Evolutionary conservation across 2,888 invertebrate species (phyloP), one percentile per base, ranked within the genome.

Genomic region (Flexamia atlantica): DNA sequence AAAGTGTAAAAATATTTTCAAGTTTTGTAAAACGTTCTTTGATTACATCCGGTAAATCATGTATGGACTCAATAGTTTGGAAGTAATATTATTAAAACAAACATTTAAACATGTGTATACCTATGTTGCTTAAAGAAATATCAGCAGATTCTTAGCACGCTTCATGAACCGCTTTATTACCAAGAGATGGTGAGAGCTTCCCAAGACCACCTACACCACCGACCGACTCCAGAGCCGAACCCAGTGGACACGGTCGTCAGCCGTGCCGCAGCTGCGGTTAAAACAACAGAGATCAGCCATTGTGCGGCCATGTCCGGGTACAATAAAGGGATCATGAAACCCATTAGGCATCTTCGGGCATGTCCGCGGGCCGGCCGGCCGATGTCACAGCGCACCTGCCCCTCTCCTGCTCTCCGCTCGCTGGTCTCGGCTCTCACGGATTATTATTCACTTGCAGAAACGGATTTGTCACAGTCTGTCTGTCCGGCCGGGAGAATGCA

Each of bases 361-460:
- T 76, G 76, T 50, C 76, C 17, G 17, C 7, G 4, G 28, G 2
- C 42, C 72, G 76, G 28, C 25, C 50, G 23, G 7, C 4, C 76
- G 76, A 76, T 76, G 76, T 76, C 46, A 46, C 76, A 76, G 17
- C n/a, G 9, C 76, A 76, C 76, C 76, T 46, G 46, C 42, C 30
- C 72, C 30, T n/a, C 70, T 7, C 70, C 14, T 36, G 5, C 70
- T 32, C 70, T 60, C n/a, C 25, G 57, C 57, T 17, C 12, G 46
- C 14, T 14, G 17, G 57, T 70, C 70, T 14, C 70, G 7, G 36
- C 30, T 12, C 20, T 17, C 74, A 12, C 74, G 40, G 40, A 76
- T 76, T 76, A 76, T 76, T 76, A 76, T 76, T 76, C 76, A 76
- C 76, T 76, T 76, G 76, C 76, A 76, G 76, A 76, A 76, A 76